Evolutionary conservation across 2,888 invertebrate species (phyloP), one percentile per base, ranked within the genome.

Genomic region (Lasioglossum oenotherae): DNA sequence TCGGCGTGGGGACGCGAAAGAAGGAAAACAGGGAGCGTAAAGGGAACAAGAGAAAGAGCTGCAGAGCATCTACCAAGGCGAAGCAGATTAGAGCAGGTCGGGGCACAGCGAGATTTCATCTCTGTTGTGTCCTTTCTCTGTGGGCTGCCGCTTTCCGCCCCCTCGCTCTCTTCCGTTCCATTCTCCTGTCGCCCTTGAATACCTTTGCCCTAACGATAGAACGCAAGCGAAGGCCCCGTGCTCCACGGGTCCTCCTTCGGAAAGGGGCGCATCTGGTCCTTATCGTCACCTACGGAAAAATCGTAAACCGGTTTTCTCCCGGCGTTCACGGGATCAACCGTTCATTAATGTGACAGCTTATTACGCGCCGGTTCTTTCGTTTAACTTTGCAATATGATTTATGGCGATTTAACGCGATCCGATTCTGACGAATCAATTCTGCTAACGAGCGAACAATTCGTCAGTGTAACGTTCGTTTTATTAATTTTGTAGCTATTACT

Each of bases 1-100:
- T 71, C 49, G 72, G 19, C 35, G 69, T 19, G 38, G 69, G 41
- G 44, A 44, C 44, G 78, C 72, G 73, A 64, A 64, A 44, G 60
- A 72, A 57, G 74, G 71, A 35, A 49, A 41, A n/a, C 19, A 31
- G 27, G 31, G 69, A 74, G 60, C 79, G 4, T 57, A 64, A 73
- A 75, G 74, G 78, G 64, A 19, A 64, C 64, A 64, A 64, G 16
- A 19, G 27, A 64, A 31, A 64, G 53, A 57, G 57, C 12, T n/a
- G 12, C 23, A 60, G 64, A 82, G 81, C 79, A 81, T 84, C 86
- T 87, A 81, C 82, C 85, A 87, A 81, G 85, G 78, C 83, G 82
- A 88, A 87, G 88, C 85, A 90, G 88, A 93, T 92, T 92, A 91
- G 89, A 89, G 90, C 90, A 92, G 92, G 92, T 92, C 92, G 90